Base-by-base conservation (phyloP, 2,797 vertebrate genomes). In the Gambusia yucatana region DNA sequence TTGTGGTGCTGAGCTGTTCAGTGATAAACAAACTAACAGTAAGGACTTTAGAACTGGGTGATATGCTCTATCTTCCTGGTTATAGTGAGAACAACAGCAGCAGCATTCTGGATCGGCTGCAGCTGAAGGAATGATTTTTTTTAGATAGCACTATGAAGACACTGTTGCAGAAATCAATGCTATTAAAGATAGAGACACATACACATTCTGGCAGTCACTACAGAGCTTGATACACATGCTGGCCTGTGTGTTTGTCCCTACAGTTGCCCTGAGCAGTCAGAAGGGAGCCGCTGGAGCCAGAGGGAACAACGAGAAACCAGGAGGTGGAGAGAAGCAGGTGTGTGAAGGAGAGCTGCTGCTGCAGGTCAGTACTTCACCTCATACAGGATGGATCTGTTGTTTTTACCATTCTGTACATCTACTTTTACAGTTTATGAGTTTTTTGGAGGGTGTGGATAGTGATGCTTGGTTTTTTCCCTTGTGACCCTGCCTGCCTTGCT, bases 291-390 rank as follows among this genome's bases (percentile, higher is more conserved):
- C 4, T 1, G 77, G 84, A 72, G 78, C 75, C 4, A 59, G 55
- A 0, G 50, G 25, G 33, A 82, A n/a, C 2, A 69, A 82, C 16
- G 80, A 72, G 16, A 85, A 86, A 63, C 43, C 90, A 0, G 84
- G 72, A 84, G 77, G 3, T 7, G 6, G 33, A 22, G 91, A 93
- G 0, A 14, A 69, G 76, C 90, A 71, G 0, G 83, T 96, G 52
- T 90, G 91, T 0, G 96, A 96, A 80, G 96, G 96, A 0, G 95
- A 97, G 52, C 94, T 96, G 46, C 84, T 97, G 72, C 91, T 97
- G 44, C 95, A 96, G 96, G 96, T 97, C 72, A 88, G 93, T 92
- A 13, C 22, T 48, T 47, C 36, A 41, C 36, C 8, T 67, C 63
- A 67, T 4, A 61, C 28, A 33, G 30, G 2, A 20, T 33, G 6